phyloP scores from a whole-genome alignment of 2,888 invertebrate genomes.

The Exocentrus adspersus region DNA sequence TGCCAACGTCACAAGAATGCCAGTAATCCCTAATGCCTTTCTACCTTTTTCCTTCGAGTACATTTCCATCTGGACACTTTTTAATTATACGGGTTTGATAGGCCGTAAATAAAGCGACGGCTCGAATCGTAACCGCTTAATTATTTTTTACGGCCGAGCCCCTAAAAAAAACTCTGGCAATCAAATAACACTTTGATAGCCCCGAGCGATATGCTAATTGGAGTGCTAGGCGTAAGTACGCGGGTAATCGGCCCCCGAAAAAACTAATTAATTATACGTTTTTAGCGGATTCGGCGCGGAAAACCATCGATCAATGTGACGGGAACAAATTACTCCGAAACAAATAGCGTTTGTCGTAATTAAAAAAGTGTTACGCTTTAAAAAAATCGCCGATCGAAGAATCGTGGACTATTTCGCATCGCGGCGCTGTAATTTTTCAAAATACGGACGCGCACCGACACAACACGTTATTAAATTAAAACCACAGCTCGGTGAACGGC shows the following conservation, averaged over 20 bases:
- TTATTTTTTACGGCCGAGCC: constrained; percentile 7
- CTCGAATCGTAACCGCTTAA: constrained; percentile 15
- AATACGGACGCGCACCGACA: not conserved
- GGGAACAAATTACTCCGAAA: not conserved
- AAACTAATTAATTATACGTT: constrained; percentile 4
- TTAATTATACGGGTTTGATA: constrained; percentile 10
- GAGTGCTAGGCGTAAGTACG: not conserved
- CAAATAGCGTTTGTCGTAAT: not conserved
- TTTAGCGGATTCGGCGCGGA: not conserved
- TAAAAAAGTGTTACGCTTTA: not conserved
- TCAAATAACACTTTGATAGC: not conserved
- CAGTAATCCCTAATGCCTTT: too few relatives aligned
- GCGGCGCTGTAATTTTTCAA: not conserved
- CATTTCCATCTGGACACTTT: not conserved
- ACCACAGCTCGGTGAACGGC: constrained; percentile 2
- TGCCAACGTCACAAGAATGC: too few relatives aligned
- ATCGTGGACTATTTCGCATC: not conserved
- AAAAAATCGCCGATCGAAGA: not conserved
- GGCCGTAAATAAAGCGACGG: constrained; percentile 2
- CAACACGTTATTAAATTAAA: constrained; percentile 2
- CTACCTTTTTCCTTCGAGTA: not conserved
- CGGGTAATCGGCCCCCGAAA: not conserved
- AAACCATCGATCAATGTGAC: not conserved
- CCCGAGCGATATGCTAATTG: not conserved
- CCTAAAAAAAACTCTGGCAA: not conserved